Conservation (phyloP, 2,888 invertebrate genomes). For the Drosophila atroscutellata region DNA sequence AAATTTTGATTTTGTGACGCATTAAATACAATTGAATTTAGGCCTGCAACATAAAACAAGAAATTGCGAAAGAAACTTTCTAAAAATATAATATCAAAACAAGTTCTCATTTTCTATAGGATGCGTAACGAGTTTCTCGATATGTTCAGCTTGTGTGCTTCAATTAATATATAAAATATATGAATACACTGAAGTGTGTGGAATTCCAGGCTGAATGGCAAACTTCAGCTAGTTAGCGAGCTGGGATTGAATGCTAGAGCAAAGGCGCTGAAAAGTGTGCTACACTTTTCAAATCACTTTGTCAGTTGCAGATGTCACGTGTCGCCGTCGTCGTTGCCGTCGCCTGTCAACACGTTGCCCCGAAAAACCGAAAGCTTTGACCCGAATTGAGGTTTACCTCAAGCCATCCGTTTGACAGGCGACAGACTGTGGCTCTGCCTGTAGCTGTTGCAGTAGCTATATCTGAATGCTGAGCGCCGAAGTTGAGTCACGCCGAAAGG, state of each 20-base stretch:
- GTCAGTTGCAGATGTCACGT: conserved; percentile 55
- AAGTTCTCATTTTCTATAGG: no score
- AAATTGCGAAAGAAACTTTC: background rate
- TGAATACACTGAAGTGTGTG: background rate
- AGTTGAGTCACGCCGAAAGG: conserved; percentile 17
- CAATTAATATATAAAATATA: background rate
- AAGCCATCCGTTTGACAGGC: conserved; percentile 44
- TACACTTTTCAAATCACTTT: conserved; percentile 51
- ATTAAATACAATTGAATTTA: background rate
- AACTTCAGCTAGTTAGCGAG: conserved; percentile 17
- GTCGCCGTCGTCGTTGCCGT: conserved; percentile 33
- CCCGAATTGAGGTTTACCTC: conserved; percentile 56
- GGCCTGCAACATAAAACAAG: background rate
- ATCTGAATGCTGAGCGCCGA: conserved; percentile 5
- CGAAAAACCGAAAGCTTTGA: conserved; percentile 38
- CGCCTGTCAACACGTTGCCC: conserved; percentile 46
- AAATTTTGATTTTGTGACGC: no score
- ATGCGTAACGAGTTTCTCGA: background rate
- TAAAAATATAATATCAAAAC: no score
- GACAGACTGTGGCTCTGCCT: conserved; percentile 12
- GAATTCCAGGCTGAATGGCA: conserved; percentile 11
- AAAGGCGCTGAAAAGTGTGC: conserved; percentile 36
- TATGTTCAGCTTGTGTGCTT: background rate
- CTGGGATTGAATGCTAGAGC: background rate
- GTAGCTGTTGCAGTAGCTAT: conserved; percentile 9